Evolutionary conservation across 2,797 vertebrate species (phyloP), one percentile per base, ranked within the genome.

Genomic region (Halcyon badia): DNA sequence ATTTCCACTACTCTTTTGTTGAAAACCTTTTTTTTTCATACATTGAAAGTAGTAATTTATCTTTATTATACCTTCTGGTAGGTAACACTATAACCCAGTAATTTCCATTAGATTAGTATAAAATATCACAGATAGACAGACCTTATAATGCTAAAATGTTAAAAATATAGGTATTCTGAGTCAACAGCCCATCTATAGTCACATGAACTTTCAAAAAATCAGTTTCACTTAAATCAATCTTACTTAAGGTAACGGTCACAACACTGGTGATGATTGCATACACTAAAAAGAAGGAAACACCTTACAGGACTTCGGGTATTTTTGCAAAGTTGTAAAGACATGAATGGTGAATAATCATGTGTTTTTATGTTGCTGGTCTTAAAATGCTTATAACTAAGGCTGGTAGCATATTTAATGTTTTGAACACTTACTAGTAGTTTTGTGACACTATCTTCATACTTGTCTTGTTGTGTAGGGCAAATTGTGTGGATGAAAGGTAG

Each of bases 401-500:
- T 89, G 64, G 22, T 14, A 56, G 21, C 16, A 19, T 15, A 61
- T 37, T 81, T 65, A 13, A 62, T 62, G 33, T 42, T 65, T 69
- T 39, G 21, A 65, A 79, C 33, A 97, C 98, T 97, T 97, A 99
- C 98, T 90, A 98, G 90, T 54, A 98, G 90, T 92, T 98, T 98
- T 85, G 98, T 90, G 48, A 98, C 68, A 76, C 94, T n/a, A 89
- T 97, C 98, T 44, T 98, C 98, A n/a, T 97, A 80, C 2, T 96
- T 83, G 37, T 91, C 94, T 65, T 98, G 98, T 42, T 98, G 97
- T 7, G 76, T 66, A 10, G 99, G 99, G 91, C 99, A 99, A 96
- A 99, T 98, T 60, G 99, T 99, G 91, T 99, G 99, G 94, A 99
- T 98, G 97, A 99, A 99, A 90, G 99, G 99, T 82, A 99, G 97